phyloP scores from a whole-genome alignment of 1,140 invertebrate species.

The Medauroidea extradentata region DNA sequence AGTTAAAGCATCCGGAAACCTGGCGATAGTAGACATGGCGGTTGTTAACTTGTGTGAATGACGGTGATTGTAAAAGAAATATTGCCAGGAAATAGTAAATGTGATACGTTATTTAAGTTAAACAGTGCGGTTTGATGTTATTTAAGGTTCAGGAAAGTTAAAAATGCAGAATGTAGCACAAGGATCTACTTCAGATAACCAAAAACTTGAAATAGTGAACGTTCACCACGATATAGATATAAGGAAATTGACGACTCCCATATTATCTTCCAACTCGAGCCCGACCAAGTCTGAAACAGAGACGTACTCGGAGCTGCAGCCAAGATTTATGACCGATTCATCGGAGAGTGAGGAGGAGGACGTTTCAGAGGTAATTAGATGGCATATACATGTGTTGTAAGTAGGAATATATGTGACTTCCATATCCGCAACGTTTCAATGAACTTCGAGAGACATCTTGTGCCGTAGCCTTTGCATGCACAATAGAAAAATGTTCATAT shows the following conservation, averaged over 20 bases:
- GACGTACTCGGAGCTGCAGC: constrained; percentile 67
- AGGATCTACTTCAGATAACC: constrained; percentile 64
- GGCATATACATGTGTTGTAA: constrained; percentile 3
- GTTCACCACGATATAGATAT: constrained; percentile 52
- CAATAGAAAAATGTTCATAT: background rate
- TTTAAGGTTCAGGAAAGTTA: constrained; percentile 59
- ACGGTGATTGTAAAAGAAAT: constrained; percentile 48
- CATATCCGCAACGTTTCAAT: constrained; percentile 18
- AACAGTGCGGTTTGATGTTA: constrained; percentile 38
- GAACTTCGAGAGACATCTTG: constrained; percentile 33
- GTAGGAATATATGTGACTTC: constrained; percentile 9
- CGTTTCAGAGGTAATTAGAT: constrained; percentile 73
- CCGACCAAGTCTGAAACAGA: constrained; percentile 73
- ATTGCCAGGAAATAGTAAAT: constrained; percentile 30
- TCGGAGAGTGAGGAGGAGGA: constrained; percentile 90
- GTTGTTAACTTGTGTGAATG: constrained; percentile 65
- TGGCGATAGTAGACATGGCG: constrained; percentile 63
- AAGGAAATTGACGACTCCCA: constrained; percentile 58
- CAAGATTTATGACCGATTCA: constrained; percentile 81
- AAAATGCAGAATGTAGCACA: constrained; percentile 88
- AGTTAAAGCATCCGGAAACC: constrained; percentile 18
- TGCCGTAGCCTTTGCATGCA: constrained; percentile 15
- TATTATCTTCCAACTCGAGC: constrained; percentile 54
- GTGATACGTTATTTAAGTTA: constrained; percentile 24
- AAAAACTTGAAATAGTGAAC: constrained; percentile 67